Evolutionary conservation across 2,113 vertebrate species (phyloP), one percentile per base, ranked within the genome.

Genomic region (Phylloscopus whistleri): DNA sequence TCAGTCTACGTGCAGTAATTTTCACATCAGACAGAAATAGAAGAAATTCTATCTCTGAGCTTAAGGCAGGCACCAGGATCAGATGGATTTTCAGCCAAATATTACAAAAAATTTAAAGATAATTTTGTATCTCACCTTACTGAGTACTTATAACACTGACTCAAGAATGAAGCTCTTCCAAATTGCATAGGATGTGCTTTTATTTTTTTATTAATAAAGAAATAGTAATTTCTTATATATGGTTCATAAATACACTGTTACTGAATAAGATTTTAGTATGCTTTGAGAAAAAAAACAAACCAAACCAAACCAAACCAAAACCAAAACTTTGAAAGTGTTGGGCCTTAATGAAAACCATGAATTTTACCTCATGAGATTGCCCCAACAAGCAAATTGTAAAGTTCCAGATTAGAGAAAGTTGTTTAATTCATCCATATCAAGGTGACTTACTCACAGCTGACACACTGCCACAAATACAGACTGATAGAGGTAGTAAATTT

Each of bases 401-500:
- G 58, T 66, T 59, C 11, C 64, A 74, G 39, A 83, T 95, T 88
- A 87, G 31, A 87, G 43, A 39, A 67, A 89, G 37, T 76, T 21
- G 27, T 88, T 93, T 91, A 89, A 72, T 94, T 95, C 73, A 75
- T 53, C 69, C 64, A 33, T 66, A 92, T 72, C 39, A 84, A 87
- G 51, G 62, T 94, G n/a, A 72, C 48, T 94, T 96, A 73, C 68
- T 87, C 13, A 26, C 39, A 91, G 68, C 18, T 95, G 73, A 82
- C 28, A 94, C 24, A 31, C 24, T 87, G 43, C 24, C 56, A 84
- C 35, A 43, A 87, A 86, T 91, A 70, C 62, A 53, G 58, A 69
- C 10, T 95, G 95, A 93, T 33, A 90, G 31, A 80, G 9, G 24
- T 59, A 69, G 64, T 73, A 95, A 72, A 75, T 96, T 95, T 95